These are phyloP conservation scores for Oxygymnocypris stewartii DNA, from an alignment of 2,113 vertebrate genomes.

Conservation along the genomic window DNA sequence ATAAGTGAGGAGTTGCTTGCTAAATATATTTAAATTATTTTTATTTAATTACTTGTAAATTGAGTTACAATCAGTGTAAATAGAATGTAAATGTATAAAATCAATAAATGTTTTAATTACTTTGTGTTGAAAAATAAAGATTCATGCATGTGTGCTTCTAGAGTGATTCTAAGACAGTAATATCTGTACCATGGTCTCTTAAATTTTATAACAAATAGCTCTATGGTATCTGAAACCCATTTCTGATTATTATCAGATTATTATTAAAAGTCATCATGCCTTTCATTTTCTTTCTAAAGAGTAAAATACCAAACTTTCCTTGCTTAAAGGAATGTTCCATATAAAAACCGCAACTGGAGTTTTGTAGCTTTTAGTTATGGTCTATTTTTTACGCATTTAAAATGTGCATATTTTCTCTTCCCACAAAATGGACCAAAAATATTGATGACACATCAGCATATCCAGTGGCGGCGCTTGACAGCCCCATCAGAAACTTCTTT, in stretches of 20 bases:
- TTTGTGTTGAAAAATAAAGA: slow-evolving; percentile 1
- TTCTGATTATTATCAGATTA: background rate
- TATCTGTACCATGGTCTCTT: background rate
- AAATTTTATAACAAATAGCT: background rate
- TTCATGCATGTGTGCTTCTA: background rate
- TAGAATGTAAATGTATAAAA: background rate
- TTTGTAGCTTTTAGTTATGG: background rate
- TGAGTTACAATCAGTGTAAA: background rate
- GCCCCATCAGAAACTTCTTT: too few species aligned
- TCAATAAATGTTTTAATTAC: background rate
- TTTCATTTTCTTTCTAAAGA: background rate
- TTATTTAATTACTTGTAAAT: too few species aligned
- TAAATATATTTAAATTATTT: background rate
- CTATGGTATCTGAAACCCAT: background rate
- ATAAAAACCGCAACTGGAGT: background rate
- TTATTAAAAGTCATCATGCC: background rate
- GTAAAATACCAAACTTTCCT: background rate
- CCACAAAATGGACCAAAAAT: background rate
- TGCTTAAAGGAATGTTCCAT: background rate
- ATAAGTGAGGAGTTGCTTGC: background rate
- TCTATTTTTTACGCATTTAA: background rate
- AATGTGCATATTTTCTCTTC: background rate
- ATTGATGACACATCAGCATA: background rate
- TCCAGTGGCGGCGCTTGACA: too few species aligned
- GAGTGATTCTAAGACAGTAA: background rate